Conservation (phyloP, 2,113 vertebrate species). For the Elgaria multicarinata region DNA sequence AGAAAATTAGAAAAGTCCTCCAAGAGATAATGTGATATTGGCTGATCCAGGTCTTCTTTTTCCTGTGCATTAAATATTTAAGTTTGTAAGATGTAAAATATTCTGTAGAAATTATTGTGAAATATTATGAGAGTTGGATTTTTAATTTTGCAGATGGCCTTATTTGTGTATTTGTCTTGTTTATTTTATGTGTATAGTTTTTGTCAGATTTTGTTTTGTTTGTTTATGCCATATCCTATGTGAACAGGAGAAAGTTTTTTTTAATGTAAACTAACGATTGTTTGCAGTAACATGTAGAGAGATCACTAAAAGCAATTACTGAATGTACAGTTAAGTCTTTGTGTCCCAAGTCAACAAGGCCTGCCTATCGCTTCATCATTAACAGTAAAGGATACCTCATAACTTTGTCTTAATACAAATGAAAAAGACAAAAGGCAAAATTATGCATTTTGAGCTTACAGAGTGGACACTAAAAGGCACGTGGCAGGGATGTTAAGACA, state of each 20-base stretch:
- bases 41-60: constrained; percentile 66
- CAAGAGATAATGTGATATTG: constrained; percentile 91
- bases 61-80: constrained; percentile 89
- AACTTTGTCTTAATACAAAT: constrained; percentile 70
- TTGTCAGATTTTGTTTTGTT: constrained; percentile 77
- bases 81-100: constrained; percentile 97
- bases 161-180: constrained; percentile 94
- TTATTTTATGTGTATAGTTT: constrained; percentile 94
- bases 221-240: constrained; percentile 80
- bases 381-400: constrained; percentile 82
- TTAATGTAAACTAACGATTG: constrained; percentile 84
- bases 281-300: constrained; percentile 81
- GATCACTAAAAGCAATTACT: constrained; percentile 81
- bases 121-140: constrained; percentile 87
- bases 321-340: constrained; percentile 89
- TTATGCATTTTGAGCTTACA: constrained; percentile 55
- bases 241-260: constrained; percentile 76
- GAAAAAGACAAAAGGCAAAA: constrained; percentile 69
- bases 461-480: constrained; percentile 51
- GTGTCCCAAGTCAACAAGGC: constrained; percentile 76
- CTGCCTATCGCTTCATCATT: constrained; percentile 71
- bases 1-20: constrained; percentile 91
- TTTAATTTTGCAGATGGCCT: constrained; percentile 92
- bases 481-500: constrained; percentile 46
- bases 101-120: constrained; percentile 92